A percentile compares a stretch with the other conserved stretches of the same genome.
phyloP scores from a whole-genome alignment of 2,888 invertebrate species.

The Synergus japonicus region DNA sequence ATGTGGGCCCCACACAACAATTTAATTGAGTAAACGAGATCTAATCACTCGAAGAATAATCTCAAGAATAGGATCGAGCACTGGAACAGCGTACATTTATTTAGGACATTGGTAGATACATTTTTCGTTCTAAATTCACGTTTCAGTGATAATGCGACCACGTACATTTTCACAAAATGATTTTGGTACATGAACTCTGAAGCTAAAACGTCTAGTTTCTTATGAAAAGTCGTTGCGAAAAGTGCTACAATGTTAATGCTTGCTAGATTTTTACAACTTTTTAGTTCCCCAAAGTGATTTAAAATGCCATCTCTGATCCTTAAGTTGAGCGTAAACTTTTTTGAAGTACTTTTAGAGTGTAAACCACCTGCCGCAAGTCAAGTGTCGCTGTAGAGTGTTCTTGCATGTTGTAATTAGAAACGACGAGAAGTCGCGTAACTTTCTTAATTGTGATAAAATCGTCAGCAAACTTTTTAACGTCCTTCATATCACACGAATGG shows the following conservation, averaged over 20 bases:
- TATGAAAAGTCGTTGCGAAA: background rate
- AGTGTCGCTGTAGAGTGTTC: conserved; percentile 20
- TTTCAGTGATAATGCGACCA: no score
- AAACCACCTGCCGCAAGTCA: conserved; percentile 12
- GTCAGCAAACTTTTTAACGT: conserved; percentile 3
- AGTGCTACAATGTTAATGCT: background rate
- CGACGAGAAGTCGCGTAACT: background rate
- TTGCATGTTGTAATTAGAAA: conserved; percentile 27
- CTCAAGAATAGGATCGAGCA: background rate
- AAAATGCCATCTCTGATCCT: conserved; percentile 15
- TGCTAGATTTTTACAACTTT: conserved; percentile 8
- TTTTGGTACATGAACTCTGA: background rate
- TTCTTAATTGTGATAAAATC: conserved; percentile 30
- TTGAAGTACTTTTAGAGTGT: conserved; percentile 25
- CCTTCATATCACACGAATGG: background rate
- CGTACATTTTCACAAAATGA: no score
- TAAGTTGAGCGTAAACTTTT: conserved; percentile 10
- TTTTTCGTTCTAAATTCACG: no score
- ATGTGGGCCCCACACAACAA: conserved; percentile 25
- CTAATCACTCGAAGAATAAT: conserved; percentile 13
- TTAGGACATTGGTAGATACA: background rate
- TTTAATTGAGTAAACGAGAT: conserved; percentile 28
- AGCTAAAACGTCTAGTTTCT: background rate
- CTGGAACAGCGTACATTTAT: background rate
- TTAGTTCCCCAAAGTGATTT: conserved; percentile 12